Evolutionary conservation across 2,888 invertebrate species (phyloP), one percentile per base, ranked within the genome.

Genomic region (Trachelus stipa): DNA sequence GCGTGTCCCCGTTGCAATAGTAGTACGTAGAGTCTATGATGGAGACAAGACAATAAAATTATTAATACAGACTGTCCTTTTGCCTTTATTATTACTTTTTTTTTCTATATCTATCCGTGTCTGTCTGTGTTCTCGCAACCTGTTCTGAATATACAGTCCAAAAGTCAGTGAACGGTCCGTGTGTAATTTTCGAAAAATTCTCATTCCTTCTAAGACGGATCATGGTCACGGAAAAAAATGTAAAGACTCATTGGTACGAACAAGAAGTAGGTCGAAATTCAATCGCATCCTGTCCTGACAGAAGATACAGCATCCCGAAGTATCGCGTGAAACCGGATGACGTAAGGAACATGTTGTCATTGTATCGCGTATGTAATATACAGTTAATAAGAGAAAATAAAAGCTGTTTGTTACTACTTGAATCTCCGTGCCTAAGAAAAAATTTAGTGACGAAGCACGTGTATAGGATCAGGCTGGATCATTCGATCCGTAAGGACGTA

Each of bases 11-110:
- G 92, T 93, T 93, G 85, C 93, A 93, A 87, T 95, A 95, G 87
- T 95, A 95, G 88, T 95, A 95, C 71, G 94, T 93, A 33, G 95
- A 93, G 91, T 94, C 95, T 95, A 89, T 1, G 81, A 77, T 79
- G 74, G 34, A 34, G 34, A 23, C n/a, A 34, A 34, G 35, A 1
- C 91, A 88, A 79, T 79, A 12, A 76, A 76, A 78, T 23, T 23
- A 40, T 40, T 56, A 56, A 56, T 56, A 56, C 40, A 23, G 40
- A 23, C 40, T 56, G 6, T 23, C 23, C 40, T 9, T 56, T 23
- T 56, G 40, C 9, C 23, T 56, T 23, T 0, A 15, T 23, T 40
- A 35, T 35, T 35, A 35, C 1, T 37, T 37, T 37, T 37, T 2
- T 23, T 56, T 23, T 15, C 6, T 23, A 56, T 56, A 23, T 23